Evolutionary conservation across 2,888 invertebrate species (phyloP), one percentile per base, ranked within the genome.

Genomic region (Maniola hyperantus): DNA sequence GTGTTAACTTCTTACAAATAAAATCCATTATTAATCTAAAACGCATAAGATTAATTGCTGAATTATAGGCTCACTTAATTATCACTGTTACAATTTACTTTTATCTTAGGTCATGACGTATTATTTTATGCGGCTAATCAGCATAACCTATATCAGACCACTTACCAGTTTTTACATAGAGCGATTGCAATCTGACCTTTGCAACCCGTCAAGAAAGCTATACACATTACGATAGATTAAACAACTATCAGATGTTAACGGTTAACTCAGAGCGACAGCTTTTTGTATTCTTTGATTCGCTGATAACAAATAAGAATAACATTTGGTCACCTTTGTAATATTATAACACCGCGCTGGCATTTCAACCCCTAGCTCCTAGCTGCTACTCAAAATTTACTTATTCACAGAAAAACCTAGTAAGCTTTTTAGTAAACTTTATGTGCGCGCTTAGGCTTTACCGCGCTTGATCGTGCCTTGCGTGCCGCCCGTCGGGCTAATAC

Each of bases 121-220:
- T 34, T 39, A 18, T 11, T 54, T 5, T 42, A 57, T 39, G 11
- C 15, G 39, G 15, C 6, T 36, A 15, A 54, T 54, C 54, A 54
- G 15, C 36, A 15, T 15, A 48, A 36, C 60, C 60, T 20, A 60
- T 60, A 26, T 20, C 13, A 50, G 36, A 60, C 13, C 48, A 60
- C 60, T 60, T 20, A 46, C 50, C 34, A 48, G 48, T 60, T 59
- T 48, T 50, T 60, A 36, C 60, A 36, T n/a, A 18, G 13, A 20
- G 36, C 34, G 60, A 66, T 66, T 58, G 66, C 50, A 53, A 69
- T 66, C 66, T 69, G 60, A 69, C 66, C 57, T 69, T 66, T 66
- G 66, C 51, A 64, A 42, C 60, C 57, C 63, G 64, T 66, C 61
- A 50, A 61, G 64, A 69, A 33, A 48, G 57, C 53, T 48, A 53